Conservation (phyloP, 1,140 invertebrate genomes). For the Ceratoteleas bidentatus region DNA sequence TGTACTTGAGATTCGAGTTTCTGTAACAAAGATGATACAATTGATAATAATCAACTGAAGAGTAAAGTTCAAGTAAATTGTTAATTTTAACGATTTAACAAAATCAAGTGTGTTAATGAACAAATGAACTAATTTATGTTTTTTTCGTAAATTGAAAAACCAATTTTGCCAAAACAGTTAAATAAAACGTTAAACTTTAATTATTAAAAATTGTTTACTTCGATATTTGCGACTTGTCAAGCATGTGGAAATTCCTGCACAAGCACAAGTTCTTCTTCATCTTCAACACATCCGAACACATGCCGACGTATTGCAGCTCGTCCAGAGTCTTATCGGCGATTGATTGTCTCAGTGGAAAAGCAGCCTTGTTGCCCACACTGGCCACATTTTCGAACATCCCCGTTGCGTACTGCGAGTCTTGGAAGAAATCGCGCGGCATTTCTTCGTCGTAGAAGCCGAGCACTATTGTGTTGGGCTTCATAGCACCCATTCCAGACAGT, state of each 20-base stretch:
- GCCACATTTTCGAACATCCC: slow-evolving; percentile 74
- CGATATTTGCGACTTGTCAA: slow-evolving; percentile 88
- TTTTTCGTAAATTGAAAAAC: too few species aligned
- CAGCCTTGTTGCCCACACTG: slow-evolving; percentile 67
- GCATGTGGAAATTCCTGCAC: slow-evolving; percentile 93
- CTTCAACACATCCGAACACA: slow-evolving; percentile 92
- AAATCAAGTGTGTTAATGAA: too few species aligned
- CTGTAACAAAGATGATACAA: slow-evolving; percentile 67
- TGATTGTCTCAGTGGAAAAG: slow-evolving; percentile 78
- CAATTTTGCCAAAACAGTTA: too few species aligned
- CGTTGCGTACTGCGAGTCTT: slow-evolving; percentile 77
- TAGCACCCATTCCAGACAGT: slow-evolving; percentile 97
- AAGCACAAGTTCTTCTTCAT: slow-evolving; percentile 97
- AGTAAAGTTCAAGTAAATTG: too few species aligned
- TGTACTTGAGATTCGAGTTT: slow-evolving; percentile 86
- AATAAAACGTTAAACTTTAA: too few species aligned
- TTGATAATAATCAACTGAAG: too few species aligned
- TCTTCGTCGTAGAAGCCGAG: slow-evolving; percentile 94
- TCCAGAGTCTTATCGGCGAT: slow-evolving; percentile 73
- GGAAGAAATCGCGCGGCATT: slow-evolving; percentile 88
- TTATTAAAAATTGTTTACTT: too few species aligned
- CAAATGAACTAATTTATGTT: too few species aligned
- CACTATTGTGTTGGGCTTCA: slow-evolving; percentile 99
- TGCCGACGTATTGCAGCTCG: slow-evolving; percentile 90
- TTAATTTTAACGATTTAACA: too few species aligned